These are phyloP conservation scores for Amphipoea lucens DNA, from an alignment of 2,888 invertebrate genomes.

Conservation along the genomic window DNA sequence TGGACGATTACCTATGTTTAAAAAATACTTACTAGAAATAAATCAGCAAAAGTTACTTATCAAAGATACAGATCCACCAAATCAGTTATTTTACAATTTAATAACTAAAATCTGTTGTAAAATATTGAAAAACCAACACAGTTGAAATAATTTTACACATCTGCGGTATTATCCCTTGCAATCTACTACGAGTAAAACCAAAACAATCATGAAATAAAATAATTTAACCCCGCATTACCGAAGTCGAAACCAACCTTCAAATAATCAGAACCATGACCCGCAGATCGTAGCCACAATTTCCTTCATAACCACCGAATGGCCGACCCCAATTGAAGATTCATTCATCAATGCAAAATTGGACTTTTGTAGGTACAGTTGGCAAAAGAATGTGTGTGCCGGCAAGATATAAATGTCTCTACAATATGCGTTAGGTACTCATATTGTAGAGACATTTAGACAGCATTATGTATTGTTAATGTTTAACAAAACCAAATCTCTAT, in stretches of 20 bases:
- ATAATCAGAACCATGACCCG: constrained; percentile 49
- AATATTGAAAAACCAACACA: not conserved
- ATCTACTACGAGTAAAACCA: not conserved
- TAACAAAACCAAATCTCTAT: not conserved
- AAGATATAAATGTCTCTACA: not conserved
- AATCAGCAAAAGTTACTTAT: not conserved
- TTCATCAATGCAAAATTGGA: constrained; percentile 66
- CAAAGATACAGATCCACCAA: not conserved
- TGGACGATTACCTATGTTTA: no score
- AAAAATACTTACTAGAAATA: not conserved
- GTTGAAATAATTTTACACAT: not conserved
- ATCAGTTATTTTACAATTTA: not conserved
- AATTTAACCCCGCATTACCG: constrained; percentile 6
- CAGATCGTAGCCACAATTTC: constrained; percentile 48
- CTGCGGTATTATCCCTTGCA: constrained; percentile 2
- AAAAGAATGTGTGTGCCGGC: not conserved
- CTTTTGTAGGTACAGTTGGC: constrained; percentile 17
- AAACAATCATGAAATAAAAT: constrained; percentile 14
- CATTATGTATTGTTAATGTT: not conserved
- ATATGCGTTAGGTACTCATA: no score
- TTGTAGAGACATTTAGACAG: no score
- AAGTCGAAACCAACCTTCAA: constrained; percentile 28
- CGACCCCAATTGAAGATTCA: constrained; percentile 61
- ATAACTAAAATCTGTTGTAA: not conserved
- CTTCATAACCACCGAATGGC: constrained; percentile 44